Evolutionary conservation across 1,140 invertebrate species (phyloP).

Genomic region (Euwallacea similis): DNA sequence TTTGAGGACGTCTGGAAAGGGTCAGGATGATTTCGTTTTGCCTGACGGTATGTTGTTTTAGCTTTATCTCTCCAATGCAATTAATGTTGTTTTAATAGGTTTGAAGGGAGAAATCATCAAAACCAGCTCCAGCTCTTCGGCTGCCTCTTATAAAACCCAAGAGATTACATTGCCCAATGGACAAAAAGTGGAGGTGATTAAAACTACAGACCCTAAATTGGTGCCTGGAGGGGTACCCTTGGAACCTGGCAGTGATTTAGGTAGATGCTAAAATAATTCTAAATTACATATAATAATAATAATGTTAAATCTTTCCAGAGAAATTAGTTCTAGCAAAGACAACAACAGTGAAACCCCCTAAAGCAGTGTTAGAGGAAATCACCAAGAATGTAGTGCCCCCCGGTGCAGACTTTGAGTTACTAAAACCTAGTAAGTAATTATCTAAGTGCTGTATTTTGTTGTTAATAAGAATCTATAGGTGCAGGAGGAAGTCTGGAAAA

Average conservation of each 20-base stretch:
- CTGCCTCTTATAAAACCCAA: constrained; percentile 41
- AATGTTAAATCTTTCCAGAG: constrained; percentile 26
- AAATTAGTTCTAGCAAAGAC: constrained; percentile 52
- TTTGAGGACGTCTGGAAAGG: constrained; percentile 62
- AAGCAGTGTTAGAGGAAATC: constrained; percentile 68
- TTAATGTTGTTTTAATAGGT: constrained; percentile 16
- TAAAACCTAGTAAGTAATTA: constrained; percentile 60
- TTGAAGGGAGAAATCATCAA: constrained; percentile 60
- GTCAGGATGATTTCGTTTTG: constrained; percentile 65
- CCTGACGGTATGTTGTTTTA: constrained; percentile 63
- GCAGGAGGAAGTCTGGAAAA: constrained; percentile 72
- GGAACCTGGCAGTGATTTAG: constrained; percentile 46
- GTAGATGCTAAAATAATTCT: not conserved
- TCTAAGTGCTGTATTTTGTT: not conserved
- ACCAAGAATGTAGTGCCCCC: constrained; percentile 76
- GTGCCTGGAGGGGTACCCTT: constrained; percentile 54
- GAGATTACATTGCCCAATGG: constrained; percentile 72
- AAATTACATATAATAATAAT: not conserved
- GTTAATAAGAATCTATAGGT: constrained; percentile 38
- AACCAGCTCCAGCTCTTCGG: constrained; percentile 22
- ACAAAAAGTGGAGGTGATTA: constrained; percentile 71
- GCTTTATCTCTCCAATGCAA: not conserved
- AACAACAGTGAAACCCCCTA: constrained; percentile 59
- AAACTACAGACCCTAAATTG: constrained; percentile 64
- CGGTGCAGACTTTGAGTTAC: constrained; percentile 74